These are phyloP conservation scores for Chaunax sp. DNA, from an alignment of 2,797 vertebrate genomes.

Conservation along the genomic window DNA sequence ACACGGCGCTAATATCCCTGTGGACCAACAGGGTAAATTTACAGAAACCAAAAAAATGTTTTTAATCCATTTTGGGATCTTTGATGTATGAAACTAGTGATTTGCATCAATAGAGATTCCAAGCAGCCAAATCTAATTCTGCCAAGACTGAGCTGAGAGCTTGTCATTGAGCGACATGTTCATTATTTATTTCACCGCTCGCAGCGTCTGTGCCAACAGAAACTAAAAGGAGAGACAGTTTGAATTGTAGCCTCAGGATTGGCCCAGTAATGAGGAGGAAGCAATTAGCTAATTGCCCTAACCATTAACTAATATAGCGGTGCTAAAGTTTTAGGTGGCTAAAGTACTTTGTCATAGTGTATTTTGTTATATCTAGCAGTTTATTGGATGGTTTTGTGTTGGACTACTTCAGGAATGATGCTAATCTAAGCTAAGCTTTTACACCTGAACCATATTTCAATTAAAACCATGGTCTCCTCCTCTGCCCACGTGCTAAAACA, in stretches of 20 bases:
- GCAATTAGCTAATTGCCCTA: slow-evolving; percentile 38
- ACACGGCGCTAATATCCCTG: slow-evolving; percentile 37
- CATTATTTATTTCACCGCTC: slow-evolving; percentile 29
- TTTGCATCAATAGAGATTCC: slow-evolving; percentile 25
- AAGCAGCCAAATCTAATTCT: slow-evolving; percentile 12
- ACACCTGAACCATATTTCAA: too few relatives aligned
- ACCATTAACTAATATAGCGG: slow-evolving; percentile 15
- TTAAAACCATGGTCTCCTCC: too few relatives aligned
- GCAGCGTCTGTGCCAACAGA: slow-evolving; percentile 30
- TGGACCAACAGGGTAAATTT: slow-evolving; percentile 40
- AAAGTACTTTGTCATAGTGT: not conserved
- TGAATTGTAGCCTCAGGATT: slow-evolving; percentile 14
- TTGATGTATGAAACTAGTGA: slow-evolving; percentile 21
- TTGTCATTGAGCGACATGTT: slow-evolving; percentile 31
- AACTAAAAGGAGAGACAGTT: slow-evolving; percentile 38
- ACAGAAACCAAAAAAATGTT: slow-evolving; percentile 31
- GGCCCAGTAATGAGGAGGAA: slow-evolving; percentile 39
- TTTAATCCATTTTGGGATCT: slow-evolving; percentile 3
- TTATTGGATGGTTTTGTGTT: too few relatives aligned
- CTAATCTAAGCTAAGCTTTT: too few relatives aligned
- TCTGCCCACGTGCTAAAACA: too few relatives aligned
- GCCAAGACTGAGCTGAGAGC: slow-evolving; percentile 45
- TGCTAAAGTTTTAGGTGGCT: not conserved
- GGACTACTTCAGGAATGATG: too few relatives aligned
- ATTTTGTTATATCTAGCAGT: too few relatives aligned